A percentile compares a stretch with the other conserved stretches of the same genome.
phyloP scores from a whole-genome alignment of 2,113 vertebrate genomes.

The Myrmecophaga tridactyla region DNA sequence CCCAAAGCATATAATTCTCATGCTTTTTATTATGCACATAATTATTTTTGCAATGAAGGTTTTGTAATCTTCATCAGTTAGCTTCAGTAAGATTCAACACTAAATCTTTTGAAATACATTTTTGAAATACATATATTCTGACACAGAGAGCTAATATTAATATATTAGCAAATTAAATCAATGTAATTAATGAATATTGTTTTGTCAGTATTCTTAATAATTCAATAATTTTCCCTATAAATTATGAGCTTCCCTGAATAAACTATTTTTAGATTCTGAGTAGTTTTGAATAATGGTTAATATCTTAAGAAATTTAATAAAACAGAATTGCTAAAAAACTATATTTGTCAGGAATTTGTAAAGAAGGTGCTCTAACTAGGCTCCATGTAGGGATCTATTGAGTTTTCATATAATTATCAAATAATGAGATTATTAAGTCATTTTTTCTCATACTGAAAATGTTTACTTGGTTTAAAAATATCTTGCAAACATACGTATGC shows the following conservation, averaged over 20 bases:
- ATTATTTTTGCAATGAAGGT: neutral
- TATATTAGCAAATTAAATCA: conserved; percentile 27
- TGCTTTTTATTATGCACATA: neutral
- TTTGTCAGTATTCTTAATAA: conserved; percentile 49
- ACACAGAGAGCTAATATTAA: neutral
- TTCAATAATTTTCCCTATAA: neutral
- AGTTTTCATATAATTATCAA: conserved; percentile 53
- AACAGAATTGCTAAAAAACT: conserved; percentile 26
- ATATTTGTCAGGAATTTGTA: conserved; percentile 35
- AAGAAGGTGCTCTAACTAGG: conserved; percentile 41
- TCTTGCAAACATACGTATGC: neutral
- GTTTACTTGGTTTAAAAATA: conserved; percentile 50
- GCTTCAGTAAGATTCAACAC: neutral
- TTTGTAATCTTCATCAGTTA: neutral
- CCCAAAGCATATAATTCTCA: neutral
- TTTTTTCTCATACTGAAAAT: neutral
- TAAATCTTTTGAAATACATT: conserved; percentile 16
- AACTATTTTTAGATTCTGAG: conserved; percentile 23
- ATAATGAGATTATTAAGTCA: conserved; percentile 42
- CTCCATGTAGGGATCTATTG: conserved; percentile 46
- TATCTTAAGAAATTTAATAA: conserved; percentile 51
- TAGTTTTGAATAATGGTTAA: conserved; percentile 47
- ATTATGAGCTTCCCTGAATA: neutral
- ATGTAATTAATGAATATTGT: conserved; percentile 41
- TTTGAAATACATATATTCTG: neutral